Percentiles rank a stretch among this genome's conserved stretches.
Conservation (phyloP, 2,888 invertebrate genomes). For the Rhynchonema sp. region DNA sequence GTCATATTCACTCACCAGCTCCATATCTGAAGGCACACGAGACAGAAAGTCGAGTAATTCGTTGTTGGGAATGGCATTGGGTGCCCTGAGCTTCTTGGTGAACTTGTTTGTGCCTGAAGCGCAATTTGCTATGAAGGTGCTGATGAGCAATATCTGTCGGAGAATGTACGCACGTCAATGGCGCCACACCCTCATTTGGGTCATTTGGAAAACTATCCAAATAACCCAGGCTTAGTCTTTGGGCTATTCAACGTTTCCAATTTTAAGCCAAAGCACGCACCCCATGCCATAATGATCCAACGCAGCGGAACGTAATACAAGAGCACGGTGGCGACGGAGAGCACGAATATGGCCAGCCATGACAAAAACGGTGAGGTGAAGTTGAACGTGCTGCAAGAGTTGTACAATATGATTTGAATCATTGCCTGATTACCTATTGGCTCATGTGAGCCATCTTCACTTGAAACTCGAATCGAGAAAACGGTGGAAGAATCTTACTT, state of each 20-base stretch:
- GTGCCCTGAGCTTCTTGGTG: conserved; percentile 68
- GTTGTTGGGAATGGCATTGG: conserved; percentile 87
- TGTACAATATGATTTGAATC: too few species aligned
- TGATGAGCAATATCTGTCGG: not conserved
- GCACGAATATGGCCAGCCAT: conserved; percentile 62
- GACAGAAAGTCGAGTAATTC: conserved; percentile 83
- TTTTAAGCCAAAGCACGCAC: too few species aligned
- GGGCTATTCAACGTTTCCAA: too few species aligned
- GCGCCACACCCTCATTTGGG: too few species aligned
- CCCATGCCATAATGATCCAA: conserved; percentile 76
- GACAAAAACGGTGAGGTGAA: conserved; percentile 91
- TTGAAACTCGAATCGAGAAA: too few species aligned
- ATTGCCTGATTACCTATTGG: too few species aligned
- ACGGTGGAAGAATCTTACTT: conserved; percentile 44
- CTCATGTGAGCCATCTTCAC: too few species aligned
- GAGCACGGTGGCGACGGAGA: conserved; percentile 51
- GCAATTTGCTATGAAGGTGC: not conserved
- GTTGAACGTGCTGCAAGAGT: conserved; percentile 55
- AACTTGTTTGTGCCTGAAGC: conserved; percentile 60
- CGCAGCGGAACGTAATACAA: conserved; percentile 71
- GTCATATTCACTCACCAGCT: conserved; percentile 56
- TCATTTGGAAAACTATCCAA: too few species aligned
- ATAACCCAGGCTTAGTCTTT: too few species aligned
- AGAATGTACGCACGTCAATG: too few species aligned
- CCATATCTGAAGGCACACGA: conserved; percentile 78